A percentile compares a stretch with the other conserved stretches of the same genome.
Evolutionary conservation across 2,888 invertebrate genomes (phyloP).

Genomic region (Hermaeophaga mercurialis): DNA sequence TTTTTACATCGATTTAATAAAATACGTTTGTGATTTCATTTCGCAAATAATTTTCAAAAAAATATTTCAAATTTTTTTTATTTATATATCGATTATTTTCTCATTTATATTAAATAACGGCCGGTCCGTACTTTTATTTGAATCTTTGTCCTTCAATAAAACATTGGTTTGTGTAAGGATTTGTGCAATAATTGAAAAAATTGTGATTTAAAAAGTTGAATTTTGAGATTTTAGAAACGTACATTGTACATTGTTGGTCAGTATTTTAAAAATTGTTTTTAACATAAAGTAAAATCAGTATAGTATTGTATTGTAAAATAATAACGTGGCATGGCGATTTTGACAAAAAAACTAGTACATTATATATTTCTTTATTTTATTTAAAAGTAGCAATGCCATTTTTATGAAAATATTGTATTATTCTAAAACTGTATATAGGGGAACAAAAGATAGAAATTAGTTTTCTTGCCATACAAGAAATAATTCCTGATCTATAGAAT

Average conservation of each 20-base stretch:
- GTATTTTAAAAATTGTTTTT: constrained; percentile 47
- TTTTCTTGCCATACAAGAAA: constrained; percentile 43
- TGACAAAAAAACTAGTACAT: background rate
- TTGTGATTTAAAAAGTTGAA: constrained; percentile 36
- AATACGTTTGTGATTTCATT: no score
- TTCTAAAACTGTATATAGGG: constrained; percentile 40
- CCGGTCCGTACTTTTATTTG: no score
- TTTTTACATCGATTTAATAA: no score
- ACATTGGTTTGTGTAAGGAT: background rate
- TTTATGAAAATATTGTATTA: constrained; percentile 4
- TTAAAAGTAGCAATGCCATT: constrained; percentile 24
- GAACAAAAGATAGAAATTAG: constrained; percentile 43
- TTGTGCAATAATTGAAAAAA: constrained; percentile 39
- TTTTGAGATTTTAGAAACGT: constrained; percentile 20
- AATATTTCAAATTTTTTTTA: no score
- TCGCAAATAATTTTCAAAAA: no score
- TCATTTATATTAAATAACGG: no score
- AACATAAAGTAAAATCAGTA: constrained; percentile 33
- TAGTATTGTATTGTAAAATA: constrained; percentile 21
- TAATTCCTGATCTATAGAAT: constrained; percentile 41
- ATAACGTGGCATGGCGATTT: constrained; percentile 3
- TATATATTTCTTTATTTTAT: background rate
- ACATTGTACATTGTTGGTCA: constrained; percentile 48
- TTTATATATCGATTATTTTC: no score
- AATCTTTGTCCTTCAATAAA: no score